phyloP scores from a whole-genome alignment of 2,113 vertebrate genomes.

The Nothobranchius furzeri region DNA sequence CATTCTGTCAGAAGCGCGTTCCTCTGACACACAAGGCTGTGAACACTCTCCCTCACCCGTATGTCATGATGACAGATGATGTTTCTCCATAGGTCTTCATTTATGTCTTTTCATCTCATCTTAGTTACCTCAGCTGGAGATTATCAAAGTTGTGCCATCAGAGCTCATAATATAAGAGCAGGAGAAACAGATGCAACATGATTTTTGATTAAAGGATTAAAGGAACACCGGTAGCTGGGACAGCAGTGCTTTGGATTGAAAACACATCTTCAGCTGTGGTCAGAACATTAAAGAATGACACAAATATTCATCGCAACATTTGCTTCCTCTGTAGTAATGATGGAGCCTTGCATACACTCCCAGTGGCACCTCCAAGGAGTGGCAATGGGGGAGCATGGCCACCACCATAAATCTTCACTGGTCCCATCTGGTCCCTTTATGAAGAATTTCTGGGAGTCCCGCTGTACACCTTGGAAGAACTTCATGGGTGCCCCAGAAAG shows the following conservation, averaged over 20 bases:
- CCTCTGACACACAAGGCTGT: conserved; percentile 48
- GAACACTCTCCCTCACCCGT: conserved; percentile 41
- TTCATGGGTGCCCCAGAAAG: no score
- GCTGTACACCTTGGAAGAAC: no score
- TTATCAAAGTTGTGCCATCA: conserved; percentile 52
- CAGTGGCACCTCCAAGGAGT: no score
- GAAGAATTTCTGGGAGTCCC: no score
- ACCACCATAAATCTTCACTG: no score
- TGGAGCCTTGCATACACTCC: no score
- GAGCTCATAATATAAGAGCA: conserved; percentile 12
- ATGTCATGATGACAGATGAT: conserved; percentile 32
- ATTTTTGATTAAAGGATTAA: conserved; percentile 21
- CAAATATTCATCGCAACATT: no score
- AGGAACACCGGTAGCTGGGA: conserved; percentile 1
- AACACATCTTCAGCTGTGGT: no score
- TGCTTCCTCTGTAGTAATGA: no score
- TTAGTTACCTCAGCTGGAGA: conserved; percentile 40
- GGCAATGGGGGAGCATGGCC: no score
- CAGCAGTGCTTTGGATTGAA: neutral
- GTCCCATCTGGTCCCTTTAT: no score
- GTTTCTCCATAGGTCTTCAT: conserved; percentile 49
- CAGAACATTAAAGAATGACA: no score
- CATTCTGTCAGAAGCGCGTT: conserved; percentile 25
- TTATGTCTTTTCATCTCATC: conserved; percentile 59
- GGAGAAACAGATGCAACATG: conserved; percentile 16